phyloP scores from a whole-genome alignment of 2,113 vertebrate genomes.

The Pteronura brasiliensis region DNA sequence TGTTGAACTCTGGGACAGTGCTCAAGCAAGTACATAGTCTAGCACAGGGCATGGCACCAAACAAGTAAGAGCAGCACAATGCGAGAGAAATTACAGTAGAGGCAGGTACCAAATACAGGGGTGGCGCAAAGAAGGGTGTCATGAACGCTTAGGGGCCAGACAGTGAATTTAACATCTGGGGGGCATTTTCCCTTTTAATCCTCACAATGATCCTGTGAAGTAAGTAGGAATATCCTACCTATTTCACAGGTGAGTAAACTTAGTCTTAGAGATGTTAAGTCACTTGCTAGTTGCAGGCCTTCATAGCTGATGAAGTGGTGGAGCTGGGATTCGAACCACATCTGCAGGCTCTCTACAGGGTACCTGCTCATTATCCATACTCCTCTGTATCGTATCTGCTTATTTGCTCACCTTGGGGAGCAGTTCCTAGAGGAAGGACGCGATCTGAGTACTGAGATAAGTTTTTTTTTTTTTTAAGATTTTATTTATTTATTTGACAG shows the following conservation, averaged over 20 bases:
- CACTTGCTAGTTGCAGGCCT: neutral
- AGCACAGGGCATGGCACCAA: neutral
- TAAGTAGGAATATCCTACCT: neutral
- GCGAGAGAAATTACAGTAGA: neutral
- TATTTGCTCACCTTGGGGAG: neutral
- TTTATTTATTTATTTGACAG: too few species aligned
- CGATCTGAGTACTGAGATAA: neutral
- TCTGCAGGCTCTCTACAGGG: neutral
- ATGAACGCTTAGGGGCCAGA: neutral
- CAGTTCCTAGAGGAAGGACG: neutral
- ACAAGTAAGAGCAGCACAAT: neutral
- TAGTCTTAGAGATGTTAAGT: neutral
- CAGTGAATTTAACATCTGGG: neutral
- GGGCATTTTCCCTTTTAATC: neutral
- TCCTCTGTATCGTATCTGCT: neutral
- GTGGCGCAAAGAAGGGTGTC: neutral
- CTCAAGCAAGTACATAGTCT: neutral
- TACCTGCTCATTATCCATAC: neutral
- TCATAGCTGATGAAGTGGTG: neutral
- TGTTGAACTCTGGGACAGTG: neutral
- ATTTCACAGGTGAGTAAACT: neutral
- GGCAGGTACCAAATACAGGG: neutral
- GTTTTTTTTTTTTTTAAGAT: too few species aligned
- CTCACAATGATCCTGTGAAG: neutral
- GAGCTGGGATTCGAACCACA: neutral